A percentile compares a stretch with the other conserved stretches of the same genome.
Evolutionary conservation across 1,140 invertebrate species (phyloP).

Genomic region (Ips nitidus): DNA sequence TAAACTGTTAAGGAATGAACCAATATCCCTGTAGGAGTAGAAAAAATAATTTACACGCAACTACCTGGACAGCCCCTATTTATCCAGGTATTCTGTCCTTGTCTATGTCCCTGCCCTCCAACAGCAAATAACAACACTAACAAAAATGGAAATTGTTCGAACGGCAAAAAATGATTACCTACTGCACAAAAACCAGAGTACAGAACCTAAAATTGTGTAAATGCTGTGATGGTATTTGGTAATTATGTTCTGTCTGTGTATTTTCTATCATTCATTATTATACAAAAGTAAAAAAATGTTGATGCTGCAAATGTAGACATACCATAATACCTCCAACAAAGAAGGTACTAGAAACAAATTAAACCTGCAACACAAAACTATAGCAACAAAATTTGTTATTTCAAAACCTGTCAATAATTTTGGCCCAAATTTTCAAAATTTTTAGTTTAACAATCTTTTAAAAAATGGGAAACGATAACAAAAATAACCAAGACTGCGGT

Average conservation of each 20-base stretch:
- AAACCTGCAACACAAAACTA: no score
- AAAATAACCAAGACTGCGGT: constrained; percentile 12
- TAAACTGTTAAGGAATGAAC: no score
- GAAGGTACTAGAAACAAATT: no score
- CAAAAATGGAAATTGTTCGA: background rate
- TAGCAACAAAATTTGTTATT: background rate
- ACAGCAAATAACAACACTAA: background rate
- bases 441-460: background rate
- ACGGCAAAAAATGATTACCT: background rate
- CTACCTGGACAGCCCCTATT: constrained; percentile 27
- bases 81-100: background rate
- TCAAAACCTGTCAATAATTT: constrained; percentile 5
- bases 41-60: constrained; percentile 27
- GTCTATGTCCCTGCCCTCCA: constrained; percentile 5
- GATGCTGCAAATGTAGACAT: no score
- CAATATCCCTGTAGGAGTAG: no score
- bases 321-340: no score
- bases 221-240: background rate
- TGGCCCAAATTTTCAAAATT: constrained; percentile 13
- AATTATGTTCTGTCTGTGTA: background rate
- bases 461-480: constrained; percentile 5
- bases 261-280: no score
- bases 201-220: background rate
- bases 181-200: background rate
- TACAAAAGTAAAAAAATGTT: no score